phyloP scores from a whole-genome alignment of 2,113 vertebrate species.

The Tautogolabrus adspersus region DNA sequence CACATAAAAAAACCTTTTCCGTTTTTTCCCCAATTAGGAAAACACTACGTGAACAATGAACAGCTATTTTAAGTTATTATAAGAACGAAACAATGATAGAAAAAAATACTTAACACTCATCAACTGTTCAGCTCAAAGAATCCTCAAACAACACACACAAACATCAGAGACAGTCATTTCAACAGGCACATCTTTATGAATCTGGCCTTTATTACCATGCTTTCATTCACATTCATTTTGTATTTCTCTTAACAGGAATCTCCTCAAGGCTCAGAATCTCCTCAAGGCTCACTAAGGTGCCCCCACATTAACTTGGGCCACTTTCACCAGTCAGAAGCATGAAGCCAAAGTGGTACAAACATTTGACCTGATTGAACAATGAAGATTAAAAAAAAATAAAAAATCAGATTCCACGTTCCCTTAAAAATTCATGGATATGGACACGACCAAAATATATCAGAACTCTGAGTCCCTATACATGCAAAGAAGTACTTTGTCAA shows the following conservation, averaged over 20 bases:
- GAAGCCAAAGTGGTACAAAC: neutral
- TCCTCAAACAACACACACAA: neutral
- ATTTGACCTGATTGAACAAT: neutral
- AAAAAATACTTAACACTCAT: neutral
- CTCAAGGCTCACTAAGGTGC: neutral
- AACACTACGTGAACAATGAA: conserved; percentile 42
- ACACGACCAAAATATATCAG: neutral
- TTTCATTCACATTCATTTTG: conserved; percentile 28
- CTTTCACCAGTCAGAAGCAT: neutral
- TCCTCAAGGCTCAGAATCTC: conserved; percentile 12
- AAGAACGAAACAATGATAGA: conserved; percentile 12
- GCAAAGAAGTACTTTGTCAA: neutral
- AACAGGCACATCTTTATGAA: neutral
- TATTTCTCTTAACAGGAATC: neutral
- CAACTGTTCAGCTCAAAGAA: conserved; percentile 2
- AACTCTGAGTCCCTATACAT: neutral
- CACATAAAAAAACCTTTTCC: conserved; percentile 3
- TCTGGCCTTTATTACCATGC: neutral
- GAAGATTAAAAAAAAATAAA: neutral
- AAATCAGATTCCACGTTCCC: conserved; percentile 11
- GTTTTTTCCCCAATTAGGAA: conserved; percentile 51
- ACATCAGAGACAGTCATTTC: neutral
- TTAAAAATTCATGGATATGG: neutral
- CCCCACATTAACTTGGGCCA: neutral
- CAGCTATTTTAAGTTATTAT: conserved; percentile 53